phyloP scores from a whole-genome alignment of 1,140 invertebrate species.

The Hestina assimilis region DNA sequence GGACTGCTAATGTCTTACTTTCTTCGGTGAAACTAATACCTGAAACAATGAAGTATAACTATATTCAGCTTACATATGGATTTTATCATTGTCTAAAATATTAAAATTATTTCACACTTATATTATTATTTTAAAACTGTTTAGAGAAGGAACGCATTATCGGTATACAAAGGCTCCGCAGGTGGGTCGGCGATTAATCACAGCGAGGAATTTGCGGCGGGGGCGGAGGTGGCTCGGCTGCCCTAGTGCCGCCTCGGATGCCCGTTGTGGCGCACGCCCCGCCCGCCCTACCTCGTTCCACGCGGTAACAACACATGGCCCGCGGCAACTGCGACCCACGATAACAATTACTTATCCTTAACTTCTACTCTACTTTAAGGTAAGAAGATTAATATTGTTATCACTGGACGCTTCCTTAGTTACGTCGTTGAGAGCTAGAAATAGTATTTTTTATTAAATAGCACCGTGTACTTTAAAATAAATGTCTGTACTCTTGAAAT shows the following conservation, averaged over 20 bases:
- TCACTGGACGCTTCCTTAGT: too few relatives aligned
- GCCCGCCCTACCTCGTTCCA: slow-evolving; percentile 30
- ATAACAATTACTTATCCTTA: slow-evolving; percentile 14
- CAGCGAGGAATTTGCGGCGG: slow-evolving; percentile 54
- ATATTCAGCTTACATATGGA: neutral
- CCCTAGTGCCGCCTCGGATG: slow-evolving; percentile 62
- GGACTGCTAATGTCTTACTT: too few relatives aligned
- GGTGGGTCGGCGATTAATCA: slow-evolving; percentile 73
- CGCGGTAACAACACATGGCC: slow-evolving; percentile 31
- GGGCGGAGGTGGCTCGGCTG: slow-evolving; percentile 52
- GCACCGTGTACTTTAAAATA: too few relatives aligned
- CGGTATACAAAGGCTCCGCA: slow-evolving; percentile 70
- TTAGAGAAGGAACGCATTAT: slow-evolving; percentile 65
- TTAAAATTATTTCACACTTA: slow-evolving; percentile 4
- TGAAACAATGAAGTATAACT: too few relatives aligned
- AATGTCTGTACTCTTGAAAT: too few relatives aligned
- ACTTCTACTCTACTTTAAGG: slow-evolving; percentile 28
- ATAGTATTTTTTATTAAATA: too few relatives aligned
- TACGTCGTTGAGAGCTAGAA: too few relatives aligned
- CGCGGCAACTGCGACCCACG: slow-evolving; percentile 9
- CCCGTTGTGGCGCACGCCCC: slow-evolving; percentile 49
- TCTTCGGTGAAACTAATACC: too few relatives aligned
- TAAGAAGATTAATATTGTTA: slow-evolving; percentile 31
- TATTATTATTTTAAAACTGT: slow-evolving; percentile 39
- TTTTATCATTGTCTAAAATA: slow-evolving; percentile 7